Base-by-base conservation (phyloP, 2,113 vertebrate genomes). In the Lamprologus sp. region DNA sequence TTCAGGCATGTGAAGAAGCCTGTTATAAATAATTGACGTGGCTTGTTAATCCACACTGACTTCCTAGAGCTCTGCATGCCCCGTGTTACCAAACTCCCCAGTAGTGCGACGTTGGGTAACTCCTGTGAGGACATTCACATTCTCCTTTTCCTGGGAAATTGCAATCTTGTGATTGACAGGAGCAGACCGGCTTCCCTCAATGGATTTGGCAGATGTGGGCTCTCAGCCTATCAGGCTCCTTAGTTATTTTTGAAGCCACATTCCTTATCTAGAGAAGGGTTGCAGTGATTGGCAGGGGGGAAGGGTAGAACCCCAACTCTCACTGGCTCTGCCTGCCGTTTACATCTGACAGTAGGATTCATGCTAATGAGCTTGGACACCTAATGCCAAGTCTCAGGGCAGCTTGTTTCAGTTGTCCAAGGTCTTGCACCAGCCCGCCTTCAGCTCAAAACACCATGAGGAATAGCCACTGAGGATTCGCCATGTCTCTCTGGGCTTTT, bases 211-310 rank as follows among this genome's bases (percentile, higher is more conserved):
- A 88, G 88, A 87, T 87, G 92, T 94, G 96, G 96, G 96, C 95
- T 94, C 85, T 96, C 86, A 82, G 96, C 97, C 98, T 98, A 97
- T 98, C 96, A 91, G 90, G 87, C 86, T 79, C 51, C 89, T 89
- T 84, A 82, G 94, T 97, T 98, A 98, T 99, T 99, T 99, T 99
- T 96, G 96, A 98, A 97, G 95, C 89, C 93, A 85, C 95, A 97
- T 97, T 94, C 97, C 97, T 98, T 98, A 97, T 98, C 95, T 96
- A 98, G 97, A 93, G 90, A 94, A 90, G 94, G 94, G 93, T 81
- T 93, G 91, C 93, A 87, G 94, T 95, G 95, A 97, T 97, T 98
- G 97, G 97, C 95, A 96, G 94, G 84, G 89, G 91, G 17, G 90
- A 91, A 94, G 96, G 97, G 56, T 93, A 94, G 95, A 94, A 95